phyloP scores from a whole-genome alignment of 2,888 invertebrate genomes.

The Ctenicera cuprea region DNA sequence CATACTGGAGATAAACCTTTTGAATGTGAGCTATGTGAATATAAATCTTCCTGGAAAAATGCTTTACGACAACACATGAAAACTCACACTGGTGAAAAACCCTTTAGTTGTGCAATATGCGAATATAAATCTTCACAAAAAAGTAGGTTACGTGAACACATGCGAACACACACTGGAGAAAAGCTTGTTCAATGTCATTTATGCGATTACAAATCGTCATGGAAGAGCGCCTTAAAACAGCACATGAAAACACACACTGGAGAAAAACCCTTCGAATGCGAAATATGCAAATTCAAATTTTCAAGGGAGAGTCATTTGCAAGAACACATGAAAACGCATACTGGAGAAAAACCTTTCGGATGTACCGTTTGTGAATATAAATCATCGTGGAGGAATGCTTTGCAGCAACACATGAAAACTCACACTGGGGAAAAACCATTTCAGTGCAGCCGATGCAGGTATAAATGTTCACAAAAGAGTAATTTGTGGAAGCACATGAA shows the following conservation, averaged over 20 bases:
- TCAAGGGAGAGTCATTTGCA: background rate
- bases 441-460: background rate
- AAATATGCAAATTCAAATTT: background rate
- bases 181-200: background rate
- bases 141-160: background rate
- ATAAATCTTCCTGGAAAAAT: background rate
- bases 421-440: conserved; percentile 12
- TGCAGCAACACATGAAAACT: background rate
- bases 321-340: background rate
- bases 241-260: conserved; percentile 4
- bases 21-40: background rate
- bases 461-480: background rate
- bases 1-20: conserved; percentile 7
- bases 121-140: background rate
- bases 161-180: background rate
- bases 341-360: conserved; percentile 11
- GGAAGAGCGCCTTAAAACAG: background rate
- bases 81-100: conserved; percentile 5
- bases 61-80: background rate
- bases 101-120: background rate
- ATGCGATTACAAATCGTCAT: background rate
- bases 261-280: conserved; percentile 7
- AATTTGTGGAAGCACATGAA: background rate
- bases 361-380: conserved; percentile 4
- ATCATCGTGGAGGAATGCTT: background rate